phyloP scores from a whole-genome alignment of 2,888 invertebrate genomes.

The Netelia fuscicornis region DNA sequence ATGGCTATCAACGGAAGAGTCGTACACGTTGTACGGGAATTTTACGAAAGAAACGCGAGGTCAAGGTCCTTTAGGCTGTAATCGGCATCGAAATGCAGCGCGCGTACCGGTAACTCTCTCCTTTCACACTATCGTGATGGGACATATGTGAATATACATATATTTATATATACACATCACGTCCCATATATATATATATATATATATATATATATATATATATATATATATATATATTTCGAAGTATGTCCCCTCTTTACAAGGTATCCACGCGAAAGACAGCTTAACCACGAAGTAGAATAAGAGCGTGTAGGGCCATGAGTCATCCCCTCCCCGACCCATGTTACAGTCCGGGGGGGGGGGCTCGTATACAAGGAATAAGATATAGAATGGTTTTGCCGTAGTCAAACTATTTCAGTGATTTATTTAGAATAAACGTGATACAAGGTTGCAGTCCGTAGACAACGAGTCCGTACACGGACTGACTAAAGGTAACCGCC shows the following conservation, averaged over 20 bases:
- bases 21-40: slow-evolving; percentile 23
- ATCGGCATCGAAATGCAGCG: slow-evolving; percentile 58
- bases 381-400: too few species aligned
- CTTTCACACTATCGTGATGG: slow-evolving; percentile 48
- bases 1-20: background rate
- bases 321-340: slow-evolving; percentile 49
- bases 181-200: background rate
- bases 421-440: too few species aligned
- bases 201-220: background rate
- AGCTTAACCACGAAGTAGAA: background rate
- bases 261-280: slow-evolving; percentile 35
- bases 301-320: slow-evolving; percentile 47
- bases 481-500: too few species aligned
- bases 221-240: background rate
- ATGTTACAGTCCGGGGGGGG: background rate
- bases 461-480: too few species aligned
- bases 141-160: slow-evolving; percentile 20
- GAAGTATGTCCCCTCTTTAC: slow-evolving; percentile 31
- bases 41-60: slow-evolving; percentile 64
- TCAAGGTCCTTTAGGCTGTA: slow-evolving; percentile 66
- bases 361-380: too few species aligned
- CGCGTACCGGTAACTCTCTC: slow-evolving; percentile 59
- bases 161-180: too few species aligned
- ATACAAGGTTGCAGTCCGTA: too few species aligned
- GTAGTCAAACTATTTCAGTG: too few species aligned